A percentile compares a stretch with the other conserved stretches of the same genome.
Conservation (phyloP, 2,888 invertebrate genomes). For the Watsonalla binaria region DNA sequence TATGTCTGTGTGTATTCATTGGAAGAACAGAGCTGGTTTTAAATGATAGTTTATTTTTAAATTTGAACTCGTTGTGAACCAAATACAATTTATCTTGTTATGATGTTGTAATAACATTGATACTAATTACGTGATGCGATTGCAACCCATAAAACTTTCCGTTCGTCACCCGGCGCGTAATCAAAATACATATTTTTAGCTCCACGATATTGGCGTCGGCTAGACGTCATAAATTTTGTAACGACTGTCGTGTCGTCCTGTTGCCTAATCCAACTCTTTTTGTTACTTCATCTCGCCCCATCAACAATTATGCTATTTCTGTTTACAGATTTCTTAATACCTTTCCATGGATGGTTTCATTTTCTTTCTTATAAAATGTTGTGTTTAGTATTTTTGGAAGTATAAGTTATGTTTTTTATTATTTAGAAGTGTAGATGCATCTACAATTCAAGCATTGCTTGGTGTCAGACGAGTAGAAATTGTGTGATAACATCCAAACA, state of each 20-base stretch:
- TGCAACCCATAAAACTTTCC: slow-evolving; percentile 6
- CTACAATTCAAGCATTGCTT: no score
- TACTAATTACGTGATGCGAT: neutral
- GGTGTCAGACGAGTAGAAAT: no score
- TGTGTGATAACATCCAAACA: no score
- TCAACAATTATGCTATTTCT: neutral
- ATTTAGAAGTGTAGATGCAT: no score
- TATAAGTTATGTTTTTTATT: no score
- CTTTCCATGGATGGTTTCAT: no score
- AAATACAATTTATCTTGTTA: neutral
- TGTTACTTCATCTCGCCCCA: slow-evolving; percentile 4
- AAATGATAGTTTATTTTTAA: no score
- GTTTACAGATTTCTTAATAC: slow-evolving; percentile 4
- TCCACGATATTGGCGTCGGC: slow-evolving; percentile 16
- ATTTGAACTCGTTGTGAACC: neutral
- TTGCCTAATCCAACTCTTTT: slow-evolving; percentile 18
- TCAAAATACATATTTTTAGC: slow-evolving; percentile 11
- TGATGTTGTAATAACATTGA: neutral
- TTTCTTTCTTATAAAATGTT: no score
- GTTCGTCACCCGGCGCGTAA: slow-evolving; percentile 5
- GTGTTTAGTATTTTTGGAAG: no score
- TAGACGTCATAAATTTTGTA: slow-evolving; percentile 34
- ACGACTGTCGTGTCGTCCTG: slow-evolving; percentile 12
- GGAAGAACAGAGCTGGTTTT: no score
- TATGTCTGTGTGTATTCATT: no score